Conservation (phyloP, 2,113 vertebrate species). For the Polypterus bichir region DNA sequence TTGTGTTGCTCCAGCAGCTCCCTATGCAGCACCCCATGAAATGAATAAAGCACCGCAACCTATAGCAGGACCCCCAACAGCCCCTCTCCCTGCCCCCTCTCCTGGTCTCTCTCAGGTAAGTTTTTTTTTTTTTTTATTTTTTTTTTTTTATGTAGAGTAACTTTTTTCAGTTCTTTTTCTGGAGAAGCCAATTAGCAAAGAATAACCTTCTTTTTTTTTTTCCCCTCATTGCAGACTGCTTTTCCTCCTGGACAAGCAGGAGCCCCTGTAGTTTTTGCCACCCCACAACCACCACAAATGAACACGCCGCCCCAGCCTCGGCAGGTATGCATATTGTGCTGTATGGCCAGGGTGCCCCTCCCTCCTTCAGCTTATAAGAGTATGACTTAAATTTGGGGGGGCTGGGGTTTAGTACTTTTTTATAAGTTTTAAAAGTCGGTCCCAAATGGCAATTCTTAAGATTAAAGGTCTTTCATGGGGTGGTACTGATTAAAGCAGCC, state of each 20-base stretch:
- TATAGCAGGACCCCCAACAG: conserved; percentile 80
- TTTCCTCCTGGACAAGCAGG: conserved; percentile 74
- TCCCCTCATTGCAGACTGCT: conserved; percentile 53
- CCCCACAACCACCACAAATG: conserved; percentile 83
- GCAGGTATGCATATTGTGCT: conserved; percentile 58
- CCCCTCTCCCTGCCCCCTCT: conserved; percentile 86
- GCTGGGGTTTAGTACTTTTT: too few relatives aligned
- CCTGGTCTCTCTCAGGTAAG: conserved; percentile 88
- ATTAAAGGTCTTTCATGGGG: too few relatives aligned
- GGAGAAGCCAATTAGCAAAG: too few relatives aligned
- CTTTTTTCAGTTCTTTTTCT: neutral
- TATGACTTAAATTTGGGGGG: too few relatives aligned
- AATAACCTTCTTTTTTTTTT: conserved; percentile 1
- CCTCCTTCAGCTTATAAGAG: too few relatives aligned
- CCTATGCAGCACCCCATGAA: conserved; percentile 94
- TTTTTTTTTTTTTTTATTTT: too few relatives aligned
- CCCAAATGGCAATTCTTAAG: too few relatives aligned
- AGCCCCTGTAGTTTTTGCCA: conserved; percentile 81
- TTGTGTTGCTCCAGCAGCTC: conserved; percentile 38
- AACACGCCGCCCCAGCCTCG: conserved; percentile 85
- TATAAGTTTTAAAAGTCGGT: too few relatives aligned
- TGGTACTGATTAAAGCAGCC: too few relatives aligned
- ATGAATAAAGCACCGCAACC: conserved; percentile 98
- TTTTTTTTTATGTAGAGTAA: conserved; percentile 15
- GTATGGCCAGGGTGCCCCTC: neutral